Percentiles rank a stretch among this genome's conserved stretches.
Evolutionary conservation across 2,888 invertebrate species (phyloP).

Genomic region (Drosophila niveifrons): DNA sequence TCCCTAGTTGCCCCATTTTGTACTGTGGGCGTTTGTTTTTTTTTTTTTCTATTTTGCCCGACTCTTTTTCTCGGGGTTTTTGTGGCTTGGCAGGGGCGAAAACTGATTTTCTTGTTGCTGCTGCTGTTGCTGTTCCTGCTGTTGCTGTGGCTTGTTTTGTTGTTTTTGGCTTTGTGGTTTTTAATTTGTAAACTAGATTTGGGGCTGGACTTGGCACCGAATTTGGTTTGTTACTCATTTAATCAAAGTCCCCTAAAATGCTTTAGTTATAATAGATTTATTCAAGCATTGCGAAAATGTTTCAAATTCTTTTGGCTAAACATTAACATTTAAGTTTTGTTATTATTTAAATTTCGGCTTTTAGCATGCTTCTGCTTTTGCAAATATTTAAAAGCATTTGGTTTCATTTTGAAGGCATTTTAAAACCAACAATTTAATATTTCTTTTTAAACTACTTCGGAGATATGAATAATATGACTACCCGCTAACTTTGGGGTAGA

Average conservation of each 20-base stretch:
- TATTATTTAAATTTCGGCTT: no score
- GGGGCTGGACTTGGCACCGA: constrained; percentile 42
- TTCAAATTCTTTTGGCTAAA: no score
- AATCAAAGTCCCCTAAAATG: constrained; percentile 52
- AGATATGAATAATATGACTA: no score
- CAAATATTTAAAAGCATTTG: no score
- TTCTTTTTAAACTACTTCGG: no score
- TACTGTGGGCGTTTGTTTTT: constrained; percentile 28
- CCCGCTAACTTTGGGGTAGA: no score
- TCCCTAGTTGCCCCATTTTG: background rate
- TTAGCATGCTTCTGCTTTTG: no score
- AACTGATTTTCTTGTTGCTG: constrained; percentile 52
- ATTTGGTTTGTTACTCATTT: constrained; percentile 59
- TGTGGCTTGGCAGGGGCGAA: constrained; percentile 64
- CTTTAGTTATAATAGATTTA: constrained; percentile 12
- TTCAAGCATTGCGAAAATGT: background rate
- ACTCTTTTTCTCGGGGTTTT: constrained; percentile 33
- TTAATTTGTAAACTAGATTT: constrained; percentile 73
- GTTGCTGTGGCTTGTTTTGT: constrained; percentile 58
- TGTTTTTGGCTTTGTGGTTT: constrained; percentile 67
- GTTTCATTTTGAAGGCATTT: no score
- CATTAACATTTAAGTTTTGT: no score
- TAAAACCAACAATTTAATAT: no score
- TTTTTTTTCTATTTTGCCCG: background rate
- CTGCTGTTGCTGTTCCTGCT: constrained; percentile 33